Base-by-base conservation (phyloP, 2,113 vertebrate genomes). In the Cranoglanis bouderius region DNA sequence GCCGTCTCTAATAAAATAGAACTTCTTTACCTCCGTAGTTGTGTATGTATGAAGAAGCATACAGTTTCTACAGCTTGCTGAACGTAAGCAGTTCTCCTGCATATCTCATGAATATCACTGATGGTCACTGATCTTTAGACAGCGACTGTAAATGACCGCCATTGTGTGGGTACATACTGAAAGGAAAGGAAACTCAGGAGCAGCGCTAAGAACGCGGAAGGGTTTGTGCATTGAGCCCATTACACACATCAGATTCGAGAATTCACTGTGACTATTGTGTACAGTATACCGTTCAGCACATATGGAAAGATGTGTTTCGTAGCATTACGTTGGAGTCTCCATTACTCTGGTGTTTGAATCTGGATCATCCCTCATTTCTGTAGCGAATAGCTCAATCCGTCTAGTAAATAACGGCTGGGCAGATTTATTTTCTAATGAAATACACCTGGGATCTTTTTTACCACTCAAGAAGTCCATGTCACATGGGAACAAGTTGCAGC, bases 291-390 rank as follows among this genome's bases (percentile, higher is more conserved):
- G 2, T 32, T 32, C 77, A n/a, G 43, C 13, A 51, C 46, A 18
- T 80, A 32, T n/a, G 13, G 59, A 46, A 65, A 84, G 59, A 57
- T 24, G 24, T 13, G 35, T 24, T n/a, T 4, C 26, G 46, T 19
- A 70, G 59, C 1, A 63, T n/a, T 67, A 53, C 19, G 26, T 19
- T 26, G 38, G 59, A n/a, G 6, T 80, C 38, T 49, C 5, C 51
- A 85, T 74, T 57, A 35, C n/a, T 74, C 77, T 80, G 46, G 63
- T 72, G 40, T 24, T 51, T 46, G 61, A 32, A 85, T 70, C 43
- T 24, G 43, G 84, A 83, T 43, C 65, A 32, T 29, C 43, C 35
- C 8, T 85, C 18, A 61, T 70, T 85, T 85, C 43, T 40, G 49
- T 40, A 51, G 26, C 0, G 12, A 83, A 40, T 9, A 29, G 8